phyloP scores from a whole-genome alignment of 2,113 vertebrate genomes.

The Pomatostomus ruficeps region DNA sequence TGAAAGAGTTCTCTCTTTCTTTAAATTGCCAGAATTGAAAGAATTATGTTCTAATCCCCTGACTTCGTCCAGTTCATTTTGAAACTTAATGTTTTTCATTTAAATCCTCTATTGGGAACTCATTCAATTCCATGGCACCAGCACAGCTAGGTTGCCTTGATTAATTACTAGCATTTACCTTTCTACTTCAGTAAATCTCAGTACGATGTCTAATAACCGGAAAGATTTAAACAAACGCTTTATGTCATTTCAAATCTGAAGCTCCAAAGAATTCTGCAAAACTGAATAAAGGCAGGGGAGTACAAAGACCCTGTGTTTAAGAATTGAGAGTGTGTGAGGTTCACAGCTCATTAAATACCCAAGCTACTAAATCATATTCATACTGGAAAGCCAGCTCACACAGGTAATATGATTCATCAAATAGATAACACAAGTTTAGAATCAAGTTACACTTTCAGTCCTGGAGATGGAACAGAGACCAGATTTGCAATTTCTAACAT shows the following conservation, averaged over 20 bases:
- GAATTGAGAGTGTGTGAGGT: not conserved
- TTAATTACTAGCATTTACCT: slow-evolving; percentile 60
- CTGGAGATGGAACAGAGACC: not conserved
- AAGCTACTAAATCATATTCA: not conserved
- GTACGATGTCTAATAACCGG: slow-evolving; percentile 35
- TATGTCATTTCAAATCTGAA: slow-evolving; percentile 35
- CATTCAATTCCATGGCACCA: slow-evolving; percentile 27
- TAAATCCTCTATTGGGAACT: slow-evolving; percentile 65
- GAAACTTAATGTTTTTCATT: slow-evolving; percentile 67
- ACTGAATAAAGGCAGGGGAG: not conserved
- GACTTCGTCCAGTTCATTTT: slow-evolving; percentile 60
- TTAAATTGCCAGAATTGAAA: slow-evolving; percentile 62
- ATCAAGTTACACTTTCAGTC: not conserved
- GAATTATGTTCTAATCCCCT: slow-evolving; percentile 67
- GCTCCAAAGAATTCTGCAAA: slow-evolving; percentile 25
- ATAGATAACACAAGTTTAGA: not conserved
- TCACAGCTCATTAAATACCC: not conserved
- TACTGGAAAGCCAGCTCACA: not conserved
- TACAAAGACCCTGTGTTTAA: not conserved
- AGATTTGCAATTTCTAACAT: not conserved
- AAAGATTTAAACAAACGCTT: slow-evolving; percentile 43
- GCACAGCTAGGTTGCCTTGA: slow-evolving; percentile 19
- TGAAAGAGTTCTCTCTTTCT: slow-evolving; percentile 45
- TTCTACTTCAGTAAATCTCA: slow-evolving; percentile 30
- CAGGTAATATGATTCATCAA: not conserved